Conservation (phyloP, 2,888 invertebrate species). For the Eretmocerus hayati region DNA sequence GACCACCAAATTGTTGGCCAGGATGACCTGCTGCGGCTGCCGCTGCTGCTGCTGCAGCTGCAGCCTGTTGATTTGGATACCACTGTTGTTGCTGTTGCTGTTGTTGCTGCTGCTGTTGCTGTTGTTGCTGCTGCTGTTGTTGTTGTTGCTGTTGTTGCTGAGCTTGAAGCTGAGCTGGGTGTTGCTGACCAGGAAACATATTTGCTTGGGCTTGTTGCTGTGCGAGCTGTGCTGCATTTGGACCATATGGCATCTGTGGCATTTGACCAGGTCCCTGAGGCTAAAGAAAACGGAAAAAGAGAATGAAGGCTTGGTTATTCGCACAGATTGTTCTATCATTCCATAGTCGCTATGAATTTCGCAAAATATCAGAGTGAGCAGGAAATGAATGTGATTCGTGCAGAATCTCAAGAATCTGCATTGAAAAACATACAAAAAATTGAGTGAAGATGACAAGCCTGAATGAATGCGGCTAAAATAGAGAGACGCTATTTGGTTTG, state of each 20-base stretch:
- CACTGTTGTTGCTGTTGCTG: constrained; percentile 31
- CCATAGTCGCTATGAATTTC: no score
- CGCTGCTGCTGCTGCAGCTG: constrained; percentile 40
- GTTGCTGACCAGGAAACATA: constrained; percentile 36
- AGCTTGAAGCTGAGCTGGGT: constrained; percentile 38
- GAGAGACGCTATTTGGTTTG: no score
- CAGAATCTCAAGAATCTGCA: no score
- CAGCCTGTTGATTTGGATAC: constrained; percentile 42
- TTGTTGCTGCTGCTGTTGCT: constrained; percentile 24
- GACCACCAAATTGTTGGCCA: constrained; percentile 45
- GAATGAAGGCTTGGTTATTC: no score
- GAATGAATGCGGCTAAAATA: no score
- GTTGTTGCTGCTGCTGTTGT: constrained; percentile 33
- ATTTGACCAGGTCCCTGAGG: constrained; percentile 32
- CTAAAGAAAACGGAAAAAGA: no score
- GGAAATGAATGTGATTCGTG: no score
- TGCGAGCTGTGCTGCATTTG: constrained; percentile 31
- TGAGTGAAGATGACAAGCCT: no score
- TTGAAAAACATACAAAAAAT: no score
- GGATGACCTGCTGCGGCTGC: constrained; percentile 34
- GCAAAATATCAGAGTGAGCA: no score
- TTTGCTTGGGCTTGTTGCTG: constrained; percentile 29
- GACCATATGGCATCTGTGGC: constrained; percentile 38
- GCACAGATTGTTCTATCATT: no score
- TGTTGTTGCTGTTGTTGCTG: constrained; percentile 45